Conservation (phyloP, 2,888 invertebrate genomes). For the Congeria kusceri region DNA sequence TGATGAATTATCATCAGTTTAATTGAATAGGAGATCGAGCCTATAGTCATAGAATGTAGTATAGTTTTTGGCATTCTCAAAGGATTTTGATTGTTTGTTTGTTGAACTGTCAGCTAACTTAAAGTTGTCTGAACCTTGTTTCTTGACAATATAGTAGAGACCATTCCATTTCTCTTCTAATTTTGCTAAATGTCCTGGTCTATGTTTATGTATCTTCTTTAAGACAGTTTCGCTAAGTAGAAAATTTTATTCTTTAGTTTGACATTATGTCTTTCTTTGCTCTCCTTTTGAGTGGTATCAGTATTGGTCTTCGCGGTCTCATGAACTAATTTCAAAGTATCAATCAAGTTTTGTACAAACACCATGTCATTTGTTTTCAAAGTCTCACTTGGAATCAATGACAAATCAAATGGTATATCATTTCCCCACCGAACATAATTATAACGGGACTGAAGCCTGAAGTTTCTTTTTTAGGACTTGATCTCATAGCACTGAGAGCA, state of each 20-base stretch:
- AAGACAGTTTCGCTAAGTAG: constrained; percentile 10
- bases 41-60: constrained; percentile 20
- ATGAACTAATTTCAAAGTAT: constrained; percentile 29
- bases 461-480: constrained; percentile 33
- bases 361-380: neutral
- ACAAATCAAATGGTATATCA: constrained; percentile 22
- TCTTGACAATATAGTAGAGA: constrained; percentile 20
- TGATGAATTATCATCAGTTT: no score
- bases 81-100: no score
- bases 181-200: constrained; percentile 13
- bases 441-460: constrained; percentile 31
- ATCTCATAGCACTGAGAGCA: constrained; percentile 38
- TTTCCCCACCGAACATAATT: constrained; percentile 33
- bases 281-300: constrained; percentile 19
- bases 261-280: constrained; percentile 31
- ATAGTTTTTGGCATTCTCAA: constrained; percentile 13
- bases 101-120: no score
- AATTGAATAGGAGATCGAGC: neutral
- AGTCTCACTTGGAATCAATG: constrained; percentile 2
- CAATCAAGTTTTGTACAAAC: constrained; percentile 16
- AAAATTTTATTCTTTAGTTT: constrained; percentile 18
- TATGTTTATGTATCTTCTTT: constrained; percentile 19
- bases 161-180: constrained; percentile 36
- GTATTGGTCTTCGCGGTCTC: constrained; percentile 20
- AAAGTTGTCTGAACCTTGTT: neutral